A percentile compares a stretch with the other conserved stretches of the same genome.
phyloP scores from a whole-genome alignment of 1,140 invertebrate genomes.

The Eurosta solidaginis region DNA sequence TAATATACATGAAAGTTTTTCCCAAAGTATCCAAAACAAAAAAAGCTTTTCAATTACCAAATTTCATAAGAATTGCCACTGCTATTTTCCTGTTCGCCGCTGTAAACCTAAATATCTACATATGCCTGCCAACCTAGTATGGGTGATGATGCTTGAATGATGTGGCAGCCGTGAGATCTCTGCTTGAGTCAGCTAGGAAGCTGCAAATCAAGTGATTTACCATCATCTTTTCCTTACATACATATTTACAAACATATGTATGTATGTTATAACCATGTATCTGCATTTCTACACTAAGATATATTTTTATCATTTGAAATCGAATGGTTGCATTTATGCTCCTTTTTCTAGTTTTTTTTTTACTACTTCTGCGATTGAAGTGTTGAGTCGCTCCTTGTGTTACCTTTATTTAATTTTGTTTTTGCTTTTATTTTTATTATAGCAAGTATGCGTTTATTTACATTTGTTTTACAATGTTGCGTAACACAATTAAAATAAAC shows the following conservation, averaged over 20 bases:
- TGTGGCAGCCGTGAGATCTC: conserved; percentile 5
- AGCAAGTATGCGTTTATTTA: neutral
- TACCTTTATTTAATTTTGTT: neutral
- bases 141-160: conserved; percentile 20
- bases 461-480: conserved; percentile 13
- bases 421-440: neutral
- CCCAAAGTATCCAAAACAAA: too few relatives aligned
- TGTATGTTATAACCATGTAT: neutral
- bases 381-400: conserved; percentile 15
- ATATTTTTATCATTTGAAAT: conserved; percentile 35
- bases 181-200: neutral
- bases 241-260: neutral
- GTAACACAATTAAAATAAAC: conserved; percentile 1
- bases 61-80: too few relatives aligned
- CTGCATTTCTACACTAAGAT: neutral
- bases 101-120: too few relatives aligned
- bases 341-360: too few relatives aligned
- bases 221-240: too few relatives aligned
- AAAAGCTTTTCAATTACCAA: too few relatives aligned
- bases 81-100: too few relatives aligned
- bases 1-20: too few relatives aligned
- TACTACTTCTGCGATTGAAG: conserved; percentile 1
- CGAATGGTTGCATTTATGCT: conserved; percentile 31
- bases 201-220: conserved; percentile 6
- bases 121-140: neutral